phyloP scores from a whole-genome alignment of 2,888 invertebrate genomes.

The Ormyrus labotus region DNA sequence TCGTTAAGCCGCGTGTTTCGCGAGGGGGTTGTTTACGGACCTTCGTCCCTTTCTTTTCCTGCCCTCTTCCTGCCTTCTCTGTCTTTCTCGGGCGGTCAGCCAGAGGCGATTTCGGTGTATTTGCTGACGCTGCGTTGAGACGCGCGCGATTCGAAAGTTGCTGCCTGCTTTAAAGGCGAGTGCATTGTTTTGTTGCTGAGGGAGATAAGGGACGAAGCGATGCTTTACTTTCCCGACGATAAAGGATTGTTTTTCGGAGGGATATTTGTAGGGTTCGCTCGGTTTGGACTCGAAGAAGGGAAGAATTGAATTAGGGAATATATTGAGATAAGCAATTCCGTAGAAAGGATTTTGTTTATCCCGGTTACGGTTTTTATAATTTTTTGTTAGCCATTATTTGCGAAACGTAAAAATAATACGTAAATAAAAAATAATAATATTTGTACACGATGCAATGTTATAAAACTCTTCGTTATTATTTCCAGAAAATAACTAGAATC shows the following conservation, averaged over 20 bases:
- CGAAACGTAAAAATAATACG: too few relatives aligned
- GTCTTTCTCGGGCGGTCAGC: slow-evolving; percentile 56
- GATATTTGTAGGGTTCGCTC: not conserved
- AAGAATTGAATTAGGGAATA: too few relatives aligned
- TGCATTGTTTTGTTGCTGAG: slow-evolving; percentile 56
- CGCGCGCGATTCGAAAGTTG: slow-evolving; percentile 1
- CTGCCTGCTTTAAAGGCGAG: slow-evolving; percentile 46
- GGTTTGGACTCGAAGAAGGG: too few relatives aligned
- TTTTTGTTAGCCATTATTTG: too few relatives aligned
- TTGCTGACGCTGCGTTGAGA: slow-evolving; percentile 67
- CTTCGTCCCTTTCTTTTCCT: slow-evolving; percentile 52
- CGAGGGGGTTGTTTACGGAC: slow-evolving; percentile 8
- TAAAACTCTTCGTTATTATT: too few relatives aligned
- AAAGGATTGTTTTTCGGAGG: slow-evolving; percentile 1
- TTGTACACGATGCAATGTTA: too few relatives aligned
- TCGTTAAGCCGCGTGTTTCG: not conserved
- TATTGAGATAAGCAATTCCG: too few relatives aligned
- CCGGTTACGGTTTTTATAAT: too few relatives aligned
- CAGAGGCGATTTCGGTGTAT: slow-evolving; percentile 62
- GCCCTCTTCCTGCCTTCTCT: slow-evolving; percentile 63
- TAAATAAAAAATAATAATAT: too few relatives aligned
- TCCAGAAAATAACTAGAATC: too few relatives aligned
- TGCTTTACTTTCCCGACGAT: slow-evolving; percentile 1
- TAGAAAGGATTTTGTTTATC: too few relatives aligned
- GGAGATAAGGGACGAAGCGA: slow-evolving; percentile 8